Percentiles rank a stretch among this genome's conserved stretches.
Evolutionary conservation across 2,888 invertebrate species (phyloP).

Genomic region (Acleris holmiana): DNA sequence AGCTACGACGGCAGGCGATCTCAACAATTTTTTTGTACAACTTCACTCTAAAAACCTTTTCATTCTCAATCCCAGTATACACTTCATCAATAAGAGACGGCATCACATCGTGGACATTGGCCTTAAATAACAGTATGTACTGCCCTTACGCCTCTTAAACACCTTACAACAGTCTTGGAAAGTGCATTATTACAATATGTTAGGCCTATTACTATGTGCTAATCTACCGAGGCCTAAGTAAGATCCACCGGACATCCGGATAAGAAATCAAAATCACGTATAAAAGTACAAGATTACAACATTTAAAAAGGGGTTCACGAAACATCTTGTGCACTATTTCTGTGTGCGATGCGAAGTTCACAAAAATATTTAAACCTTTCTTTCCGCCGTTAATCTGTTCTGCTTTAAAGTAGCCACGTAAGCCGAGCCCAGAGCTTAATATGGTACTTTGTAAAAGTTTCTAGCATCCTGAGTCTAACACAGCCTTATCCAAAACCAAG

Average conservation of each 20-base stretch:
- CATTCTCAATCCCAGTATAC: too few relatives aligned
- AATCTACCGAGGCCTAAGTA: constrained; percentile 34
- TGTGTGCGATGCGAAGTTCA: constrained; percentile 24
- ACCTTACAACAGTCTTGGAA: constrained; percentile 31
- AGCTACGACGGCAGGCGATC: too few relatives aligned
- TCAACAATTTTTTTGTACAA: too few relatives aligned
- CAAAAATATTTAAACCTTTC: constrained; percentile 19
- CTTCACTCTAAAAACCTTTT: too few relatives aligned
- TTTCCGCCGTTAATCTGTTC: neutral
- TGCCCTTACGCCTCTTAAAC: constrained; percentile 3
- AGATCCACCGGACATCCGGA: constrained; percentile 23
- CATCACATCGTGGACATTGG: neutral
- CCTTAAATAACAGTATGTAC: neutral
- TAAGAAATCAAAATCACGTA: constrained; percentile 27
- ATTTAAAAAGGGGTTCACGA: constrained; percentile 32
- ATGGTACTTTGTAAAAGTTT: neutral
- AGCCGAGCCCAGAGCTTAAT: neutral
- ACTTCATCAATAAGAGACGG: neutral
- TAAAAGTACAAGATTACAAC: constrained; percentile 38
- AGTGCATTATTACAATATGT: constrained; percentile 34
- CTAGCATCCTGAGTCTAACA: constrained; percentile 23
- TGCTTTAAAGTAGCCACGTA: neutral
- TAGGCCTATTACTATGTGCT: constrained; percentile 37
- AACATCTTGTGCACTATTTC: constrained; percentile 30
- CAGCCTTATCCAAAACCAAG: constrained; percentile 24